Conservation (phyloP, 2,888 invertebrate species). For the Fragum sueziense region DNA sequence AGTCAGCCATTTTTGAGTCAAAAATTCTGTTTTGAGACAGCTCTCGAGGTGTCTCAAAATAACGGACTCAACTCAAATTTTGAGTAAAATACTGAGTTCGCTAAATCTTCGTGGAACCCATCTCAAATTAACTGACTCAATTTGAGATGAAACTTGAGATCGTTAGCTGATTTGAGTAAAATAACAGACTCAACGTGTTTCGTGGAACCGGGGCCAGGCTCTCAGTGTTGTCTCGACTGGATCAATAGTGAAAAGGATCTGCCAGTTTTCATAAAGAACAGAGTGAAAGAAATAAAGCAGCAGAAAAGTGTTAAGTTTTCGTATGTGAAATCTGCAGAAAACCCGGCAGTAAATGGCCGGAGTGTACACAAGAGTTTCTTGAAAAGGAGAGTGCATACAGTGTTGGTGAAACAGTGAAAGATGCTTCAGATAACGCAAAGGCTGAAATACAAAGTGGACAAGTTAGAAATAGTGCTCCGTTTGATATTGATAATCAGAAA, state of each 20-base stretch:
- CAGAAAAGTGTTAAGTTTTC: slow-evolving; percentile 4
- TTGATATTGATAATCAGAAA: not conserved
- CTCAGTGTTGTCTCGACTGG: slow-evolving; percentile 25
- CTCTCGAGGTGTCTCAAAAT: too few species aligned
- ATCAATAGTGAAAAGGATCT: not conserved
- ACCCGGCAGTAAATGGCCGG: slow-evolving; percentile 23
- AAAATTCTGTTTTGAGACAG: too few species aligned
- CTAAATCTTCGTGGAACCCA: too few species aligned
- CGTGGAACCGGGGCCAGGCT: too few species aligned
- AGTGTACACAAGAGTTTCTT: not conserved
- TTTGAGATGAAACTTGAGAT: too few species aligned
- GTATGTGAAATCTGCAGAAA: slow-evolving; percentile 27
- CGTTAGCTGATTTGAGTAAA: too few species aligned
- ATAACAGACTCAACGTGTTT: too few species aligned
- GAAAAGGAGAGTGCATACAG: not conserved
- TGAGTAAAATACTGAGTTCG: too few species aligned
- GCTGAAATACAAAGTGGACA: not conserved
- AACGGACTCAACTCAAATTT: too few species aligned
- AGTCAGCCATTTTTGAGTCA: too few species aligned
- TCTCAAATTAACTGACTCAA: too few species aligned
- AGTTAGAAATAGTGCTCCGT: not conserved
- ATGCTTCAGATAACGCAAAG: not conserved
- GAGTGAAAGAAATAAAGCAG: slow-evolving; percentile 25
- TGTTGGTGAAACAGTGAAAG: not conserved
- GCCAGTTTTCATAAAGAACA: slow-evolving; percentile 23